These are phyloP conservation scores for Falco biarmicus DNA, from an alignment of 2,797 vertebrate genomes.

Conservation along the genomic window DNA sequence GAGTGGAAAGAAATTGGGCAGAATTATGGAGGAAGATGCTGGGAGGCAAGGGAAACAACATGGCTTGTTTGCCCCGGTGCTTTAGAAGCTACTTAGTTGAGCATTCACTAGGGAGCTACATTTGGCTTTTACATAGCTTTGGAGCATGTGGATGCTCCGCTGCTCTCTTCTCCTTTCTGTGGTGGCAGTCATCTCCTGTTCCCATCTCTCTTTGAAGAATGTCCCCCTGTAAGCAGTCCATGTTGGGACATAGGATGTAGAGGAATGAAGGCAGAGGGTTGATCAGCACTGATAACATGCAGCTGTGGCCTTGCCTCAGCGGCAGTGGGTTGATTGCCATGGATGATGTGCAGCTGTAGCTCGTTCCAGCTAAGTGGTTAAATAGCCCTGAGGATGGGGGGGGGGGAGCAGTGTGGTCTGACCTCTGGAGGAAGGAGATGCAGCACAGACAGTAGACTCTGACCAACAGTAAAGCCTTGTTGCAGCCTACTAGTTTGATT, in stretches of 20 bases:
- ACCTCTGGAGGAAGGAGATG: too few relatives aligned
- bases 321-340: too few relatives aligned
- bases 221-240: not conserved
- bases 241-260: not conserved
- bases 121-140: constrained; percentile 14
- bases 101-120: not conserved
- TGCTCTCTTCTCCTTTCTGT: not conserved
- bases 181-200: not conserved
- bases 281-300: too few relatives aligned
- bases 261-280: too few relatives aligned
- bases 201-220: not conserved
- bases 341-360: too few relatives aligned
- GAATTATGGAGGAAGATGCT: accelerated
- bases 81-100: not conserved
- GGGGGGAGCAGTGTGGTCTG: too few relatives aligned
- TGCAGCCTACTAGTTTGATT: too few relatives aligned
- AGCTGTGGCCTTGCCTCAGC: too few relatives aligned
- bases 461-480: too few relatives aligned
- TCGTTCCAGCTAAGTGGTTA: too few relatives aligned
- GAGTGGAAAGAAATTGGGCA: not conserved
- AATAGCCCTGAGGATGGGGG: too few relatives aligned
- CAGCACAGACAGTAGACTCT: too few relatives aligned
- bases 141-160: not conserved
- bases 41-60: not conserved
- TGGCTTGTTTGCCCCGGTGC: not conserved